Evolutionary conservation across 2,113 vertebrate genomes (phyloP).

Genomic region (Zapus hudsonius): DNA sequence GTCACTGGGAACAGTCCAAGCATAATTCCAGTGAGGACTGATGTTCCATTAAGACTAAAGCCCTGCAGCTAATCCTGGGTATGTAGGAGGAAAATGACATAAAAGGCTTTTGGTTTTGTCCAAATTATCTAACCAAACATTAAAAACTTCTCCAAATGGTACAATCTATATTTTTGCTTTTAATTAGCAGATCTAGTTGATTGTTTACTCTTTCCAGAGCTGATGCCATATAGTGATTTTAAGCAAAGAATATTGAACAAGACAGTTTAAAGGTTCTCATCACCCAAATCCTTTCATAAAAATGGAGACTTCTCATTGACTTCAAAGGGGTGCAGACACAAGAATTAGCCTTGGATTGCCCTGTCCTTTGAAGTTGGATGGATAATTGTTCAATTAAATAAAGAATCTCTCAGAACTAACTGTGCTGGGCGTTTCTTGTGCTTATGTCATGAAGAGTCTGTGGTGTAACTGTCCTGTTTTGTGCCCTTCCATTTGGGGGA

Average conservation of each 20-base stretch:
- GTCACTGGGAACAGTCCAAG: constrained; percentile 67
- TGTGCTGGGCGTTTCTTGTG: background rate
- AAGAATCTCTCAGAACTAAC: background rate
- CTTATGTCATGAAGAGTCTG: constrained; percentile 2
- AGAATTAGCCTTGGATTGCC: background rate
- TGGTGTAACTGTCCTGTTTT: background rate
- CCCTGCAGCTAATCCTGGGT: constrained; percentile 43
- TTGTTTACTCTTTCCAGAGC: constrained; percentile 33
- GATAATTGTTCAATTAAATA: constrained; percentile 39
- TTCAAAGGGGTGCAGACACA: constrained; percentile 12
- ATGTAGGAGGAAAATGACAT: constrained; percentile 47
- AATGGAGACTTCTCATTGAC: constrained; percentile 26
- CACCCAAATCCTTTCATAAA: background rate
- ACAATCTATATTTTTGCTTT: constrained; percentile 45
- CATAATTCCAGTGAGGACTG: constrained; percentile 69
- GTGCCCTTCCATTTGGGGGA: constrained; percentile 36
- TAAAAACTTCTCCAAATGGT: constrained; percentile 31
- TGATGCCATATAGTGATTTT: constrained; percentile 52
- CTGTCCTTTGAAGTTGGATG: background rate
- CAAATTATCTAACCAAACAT: constrained; percentile 52
- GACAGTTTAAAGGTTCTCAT: constrained; percentile 47
- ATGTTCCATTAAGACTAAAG: constrained; percentile 63
- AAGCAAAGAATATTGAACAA: constrained; percentile 57
- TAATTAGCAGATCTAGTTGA: constrained; percentile 39
- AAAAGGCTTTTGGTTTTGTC: constrained; percentile 54